These are phyloP conservation scores for Clangula hyemalis DNA, from an alignment of 2,797 vertebrate species.

Conservation along the genomic window DNA sequence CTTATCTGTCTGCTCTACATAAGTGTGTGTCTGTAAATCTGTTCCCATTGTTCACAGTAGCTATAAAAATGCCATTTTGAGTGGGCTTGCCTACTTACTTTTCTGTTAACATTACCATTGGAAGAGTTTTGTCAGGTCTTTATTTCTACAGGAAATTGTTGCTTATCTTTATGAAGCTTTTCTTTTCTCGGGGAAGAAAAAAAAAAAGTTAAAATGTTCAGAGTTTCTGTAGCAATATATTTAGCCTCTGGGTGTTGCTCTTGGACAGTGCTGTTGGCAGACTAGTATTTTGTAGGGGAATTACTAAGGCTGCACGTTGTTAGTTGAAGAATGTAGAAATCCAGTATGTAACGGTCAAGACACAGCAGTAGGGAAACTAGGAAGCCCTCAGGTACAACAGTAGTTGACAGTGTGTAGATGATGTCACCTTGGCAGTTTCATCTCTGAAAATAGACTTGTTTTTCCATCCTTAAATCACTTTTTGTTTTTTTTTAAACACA, in stretches of 20 bases:
- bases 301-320: neutral
- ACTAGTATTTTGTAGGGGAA: neutral
- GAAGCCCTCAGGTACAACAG: neutral
- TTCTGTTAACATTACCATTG: neutral
- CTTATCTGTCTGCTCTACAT: neutral
- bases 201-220: neutral
- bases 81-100: neutral
- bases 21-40: accelerated
- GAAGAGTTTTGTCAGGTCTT: neutral
- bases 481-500: neutral
- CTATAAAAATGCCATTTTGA: neutral
- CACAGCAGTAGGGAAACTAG: neutral
- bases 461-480: neutral
- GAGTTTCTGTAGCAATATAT: slow-evolving; percentile 39
- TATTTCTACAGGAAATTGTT: neutral
- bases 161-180: neutral
- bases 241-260: slow-evolving; percentile 75
- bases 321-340: neutral
- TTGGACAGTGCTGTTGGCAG: slow-evolving; percentile 10
- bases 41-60: neutral
- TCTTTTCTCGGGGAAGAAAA: neutral
- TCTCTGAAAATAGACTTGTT: neutral
- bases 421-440: neutral
- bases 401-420: neutral
- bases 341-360: neutral